Conservation (phyloP, 1,140 invertebrate genomes). For the Asobara japonica region DNA sequence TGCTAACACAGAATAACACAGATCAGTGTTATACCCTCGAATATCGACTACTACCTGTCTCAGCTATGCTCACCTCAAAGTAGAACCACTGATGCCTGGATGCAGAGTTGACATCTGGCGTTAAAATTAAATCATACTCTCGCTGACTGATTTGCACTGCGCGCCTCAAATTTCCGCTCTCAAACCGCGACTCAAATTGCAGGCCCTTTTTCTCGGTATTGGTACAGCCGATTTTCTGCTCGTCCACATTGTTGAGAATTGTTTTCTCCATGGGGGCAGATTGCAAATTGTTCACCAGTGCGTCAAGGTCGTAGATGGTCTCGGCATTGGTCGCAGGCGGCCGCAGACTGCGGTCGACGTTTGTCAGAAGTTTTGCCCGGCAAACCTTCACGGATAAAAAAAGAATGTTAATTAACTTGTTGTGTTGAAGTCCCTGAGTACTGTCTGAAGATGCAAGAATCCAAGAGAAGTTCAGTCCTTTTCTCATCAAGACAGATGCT, state of each 20-base stretch:
- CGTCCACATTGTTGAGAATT: constrained; percentile 68
- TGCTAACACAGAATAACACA: too few relatives aligned
- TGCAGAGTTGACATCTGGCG: constrained; percentile 85
- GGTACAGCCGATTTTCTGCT: constrained; percentile 68
- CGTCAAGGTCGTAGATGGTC: constrained; percentile 81
- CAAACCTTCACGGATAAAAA: too few relatives aligned
- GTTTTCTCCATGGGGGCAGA: constrained; percentile 36
- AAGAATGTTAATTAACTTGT: too few relatives aligned
- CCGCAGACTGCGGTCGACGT: constrained; percentile 72
- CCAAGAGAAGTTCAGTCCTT: too few relatives aligned
- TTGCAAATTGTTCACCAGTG: constrained; percentile 19
- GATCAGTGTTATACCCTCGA: too few relatives aligned
- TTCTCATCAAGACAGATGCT: too few relatives aligned
- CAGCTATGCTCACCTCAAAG: too few relatives aligned
- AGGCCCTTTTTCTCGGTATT: constrained; percentile 69
- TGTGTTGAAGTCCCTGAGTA: too few relatives aligned
- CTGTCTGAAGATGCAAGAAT: too few relatives aligned
- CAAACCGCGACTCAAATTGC: constrained; percentile 89
- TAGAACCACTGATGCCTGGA: constrained; percentile 93
- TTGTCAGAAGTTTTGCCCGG: constrained; percentile 71
- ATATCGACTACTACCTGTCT: too few relatives aligned
- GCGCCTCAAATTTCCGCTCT: constrained; percentile 90
- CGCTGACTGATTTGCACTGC: constrained; percentile 77
- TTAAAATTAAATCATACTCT: constrained; percentile 89
- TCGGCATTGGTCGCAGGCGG: constrained; percentile 70